Conservation (phyloP, 2,888 invertebrate species). For the Achlya flavicornis region DNA sequence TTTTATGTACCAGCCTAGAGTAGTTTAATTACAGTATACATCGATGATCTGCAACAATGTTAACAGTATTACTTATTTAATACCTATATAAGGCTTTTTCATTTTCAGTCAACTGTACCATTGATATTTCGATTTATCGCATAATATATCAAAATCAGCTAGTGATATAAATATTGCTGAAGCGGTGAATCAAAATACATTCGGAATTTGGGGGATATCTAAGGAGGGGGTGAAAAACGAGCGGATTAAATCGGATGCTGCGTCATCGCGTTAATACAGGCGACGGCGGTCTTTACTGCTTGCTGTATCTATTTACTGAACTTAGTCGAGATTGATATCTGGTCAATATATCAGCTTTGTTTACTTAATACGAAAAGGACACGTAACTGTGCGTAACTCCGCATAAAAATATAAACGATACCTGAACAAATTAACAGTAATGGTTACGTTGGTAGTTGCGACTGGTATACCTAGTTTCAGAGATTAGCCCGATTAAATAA, state of each 20-base stretch:
- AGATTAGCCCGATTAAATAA: no score
- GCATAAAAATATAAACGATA: no score
- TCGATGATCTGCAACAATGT: no score
- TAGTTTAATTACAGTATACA: background rate
- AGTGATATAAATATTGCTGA: constrained; percentile 26
- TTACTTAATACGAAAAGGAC: background rate
- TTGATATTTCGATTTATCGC: no score
- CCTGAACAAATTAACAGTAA: no score
- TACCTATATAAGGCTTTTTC: no score
- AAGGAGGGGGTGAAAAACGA: constrained; percentile 41
- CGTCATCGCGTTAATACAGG: constrained; percentile 34
- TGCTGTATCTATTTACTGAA: constrained; percentile 1
- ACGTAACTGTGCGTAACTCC: no score
- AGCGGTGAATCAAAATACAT: constrained; percentile 31
- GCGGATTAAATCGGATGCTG: constrained; percentile 35
- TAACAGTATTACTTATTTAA: no score
- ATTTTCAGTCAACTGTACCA: no score
- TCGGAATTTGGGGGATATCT: constrained; percentile 29
- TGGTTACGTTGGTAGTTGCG: no score
- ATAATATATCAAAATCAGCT: constrained; percentile 27
- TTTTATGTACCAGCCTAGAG: no score
- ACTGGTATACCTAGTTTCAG: no score
- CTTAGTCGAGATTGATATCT: constrained; percentile 41
- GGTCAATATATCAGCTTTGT: constrained; percentile 17
- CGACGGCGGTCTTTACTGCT: constrained; percentile 26